Base-by-base conservation (phyloP, 1,140 invertebrate species). In the Anastrepha obliqua region DNA sequence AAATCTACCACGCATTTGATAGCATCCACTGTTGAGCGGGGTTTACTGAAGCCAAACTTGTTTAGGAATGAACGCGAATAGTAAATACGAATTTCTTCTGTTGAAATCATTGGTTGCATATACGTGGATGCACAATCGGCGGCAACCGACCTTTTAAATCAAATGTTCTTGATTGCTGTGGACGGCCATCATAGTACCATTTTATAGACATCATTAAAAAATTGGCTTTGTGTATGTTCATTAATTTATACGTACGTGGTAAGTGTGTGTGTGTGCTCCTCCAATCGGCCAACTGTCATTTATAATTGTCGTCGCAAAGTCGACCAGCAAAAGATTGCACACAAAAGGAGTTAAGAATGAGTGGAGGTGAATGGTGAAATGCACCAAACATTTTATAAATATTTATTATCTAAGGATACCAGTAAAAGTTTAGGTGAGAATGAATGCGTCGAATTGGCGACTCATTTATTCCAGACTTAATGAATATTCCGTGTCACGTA, bases 401-500 rank as follows among this genome's bases (percentile, higher is more conserved):
- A 74, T 81, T 51, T 51, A 17, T 81, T 81, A 81, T 4, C 47
- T n/a, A n/a, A 81, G 74, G 74, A 55, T n/a, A 81, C 29, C 8
- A 13, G 67, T 13, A 42, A 3, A 8, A 44, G 17, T 17, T 55
- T 11, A 29, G n/a, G 74, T 81, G 47, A 9, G 74, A 51, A 81
- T 55, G 74, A n/a, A n/a, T 20, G 74, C 13, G 74, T 58, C 74
- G 17, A 55, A 17, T 55, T 51, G 74, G 8, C 51, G 42, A 55
- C 17, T 44, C n/a, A 58, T 58, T 81, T 81, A 81, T 81, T 81
- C 13, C n/a, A 11, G n/a, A 55, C 74, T 86, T 86, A 60, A 86
- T 86, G 44, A 47, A 58, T n/a, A 86, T 86, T 60, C 44, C 20
- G 44, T 86, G 55, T 62, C 85, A 86, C 85, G 51, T 44, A 86